Conservation (phyloP, 1,140 invertebrate species). For the Calliphora vicina region DNA sequence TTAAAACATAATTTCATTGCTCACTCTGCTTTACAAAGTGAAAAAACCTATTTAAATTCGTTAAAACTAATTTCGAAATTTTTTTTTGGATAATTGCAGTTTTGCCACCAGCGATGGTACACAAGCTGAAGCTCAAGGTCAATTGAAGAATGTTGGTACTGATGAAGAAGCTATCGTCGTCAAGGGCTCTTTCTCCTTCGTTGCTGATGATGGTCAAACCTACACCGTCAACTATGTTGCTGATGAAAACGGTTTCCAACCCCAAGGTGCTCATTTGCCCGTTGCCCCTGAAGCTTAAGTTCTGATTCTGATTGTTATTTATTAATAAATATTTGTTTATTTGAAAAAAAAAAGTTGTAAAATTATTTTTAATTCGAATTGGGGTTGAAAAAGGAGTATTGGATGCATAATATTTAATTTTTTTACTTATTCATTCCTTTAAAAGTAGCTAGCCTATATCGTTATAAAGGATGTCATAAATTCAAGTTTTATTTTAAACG, state of each 20-base stretch:
- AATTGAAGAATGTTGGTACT: slow-evolving; percentile 67
- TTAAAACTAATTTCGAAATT: background rate
- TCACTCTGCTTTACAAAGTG: too few species aligned
- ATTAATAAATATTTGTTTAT: too few species aligned
- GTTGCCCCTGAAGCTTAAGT: slow-evolving; percentile 59
- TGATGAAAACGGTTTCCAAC: slow-evolving; percentile 78
- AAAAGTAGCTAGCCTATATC: too few species aligned
- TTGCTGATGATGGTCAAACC: slow-evolving; percentile 69
- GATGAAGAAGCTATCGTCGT: slow-evolving; percentile 67
- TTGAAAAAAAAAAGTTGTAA: too few species aligned
- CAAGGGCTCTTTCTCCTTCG: slow-evolving; percentile 71
- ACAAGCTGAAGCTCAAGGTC: slow-evolving; percentile 69
- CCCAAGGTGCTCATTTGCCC: slow-evolving; percentile 68
- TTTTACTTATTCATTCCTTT: too few species aligned
- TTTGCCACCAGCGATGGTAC: slow-evolving; percentile 77
- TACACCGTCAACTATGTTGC: slow-evolving; percentile 72
- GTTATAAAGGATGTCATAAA: too few species aligned
- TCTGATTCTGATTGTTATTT: background rate
- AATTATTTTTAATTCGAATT: too few species aligned
- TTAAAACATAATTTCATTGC: too few species aligned
- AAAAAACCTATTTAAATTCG: too few species aligned
- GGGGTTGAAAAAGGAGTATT: too few species aligned
- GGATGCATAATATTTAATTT: too few species aligned
- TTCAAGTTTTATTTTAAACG: too few species aligned
- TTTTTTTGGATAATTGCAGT: slow-evolving; percentile 52